phyloP scores from a whole-genome alignment of 1,140 invertebrate genomes.

The Trigoniulus corallinus region DNA sequence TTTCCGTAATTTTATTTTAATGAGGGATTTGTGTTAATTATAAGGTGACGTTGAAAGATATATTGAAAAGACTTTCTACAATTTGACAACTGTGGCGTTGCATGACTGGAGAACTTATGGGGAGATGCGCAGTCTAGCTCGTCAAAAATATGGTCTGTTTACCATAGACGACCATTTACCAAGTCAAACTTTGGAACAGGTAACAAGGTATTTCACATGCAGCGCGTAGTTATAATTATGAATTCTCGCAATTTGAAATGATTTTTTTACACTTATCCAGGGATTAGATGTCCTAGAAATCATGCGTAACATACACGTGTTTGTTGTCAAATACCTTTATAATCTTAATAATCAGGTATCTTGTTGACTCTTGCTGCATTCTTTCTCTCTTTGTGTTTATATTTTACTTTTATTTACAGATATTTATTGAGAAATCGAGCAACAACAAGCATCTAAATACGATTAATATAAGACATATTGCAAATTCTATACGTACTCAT shows the following conservation, averaged over 20 bases:
- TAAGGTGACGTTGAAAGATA: constrained; percentile 67
- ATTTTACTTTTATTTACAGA: constrained; percentile 22
- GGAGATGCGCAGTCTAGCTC: constrained; percentile 85
- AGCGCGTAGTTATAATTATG: too few relatives aligned
- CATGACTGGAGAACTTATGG: constrained; percentile 96
- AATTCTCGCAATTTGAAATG: constrained; percentile 2
- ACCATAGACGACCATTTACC: constrained; percentile 83
- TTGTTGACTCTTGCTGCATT: neutral
- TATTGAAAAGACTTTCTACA: constrained; percentile 89
- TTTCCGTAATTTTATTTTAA: constrained; percentile 2
- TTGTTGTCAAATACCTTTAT: constrained; percentile 85
- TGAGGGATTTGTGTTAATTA: constrained; percentile 13
- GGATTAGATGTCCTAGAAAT: constrained; percentile 96
- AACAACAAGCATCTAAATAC: constrained; percentile 92
- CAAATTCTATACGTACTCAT: constrained; percentile 94
- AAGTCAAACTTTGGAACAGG: constrained; percentile 87
- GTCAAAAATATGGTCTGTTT: constrained; percentile 61
- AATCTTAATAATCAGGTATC: constrained; percentile 83
- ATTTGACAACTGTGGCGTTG: constrained; percentile 87
- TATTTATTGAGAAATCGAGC: constrained; percentile 82
- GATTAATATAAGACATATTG: constrained; percentile 86
- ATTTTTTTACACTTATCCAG: constrained; percentile 23
- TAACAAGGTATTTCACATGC: too few relatives aligned
- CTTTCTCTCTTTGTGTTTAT: too few relatives aligned
- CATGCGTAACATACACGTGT: constrained; percentile 90